Percentiles rank a stretch among this genome's conserved stretches.
Evolutionary conservation across 2,888 invertebrate genomes (phyloP).

Genomic region (Graphium colonna): DNA sequence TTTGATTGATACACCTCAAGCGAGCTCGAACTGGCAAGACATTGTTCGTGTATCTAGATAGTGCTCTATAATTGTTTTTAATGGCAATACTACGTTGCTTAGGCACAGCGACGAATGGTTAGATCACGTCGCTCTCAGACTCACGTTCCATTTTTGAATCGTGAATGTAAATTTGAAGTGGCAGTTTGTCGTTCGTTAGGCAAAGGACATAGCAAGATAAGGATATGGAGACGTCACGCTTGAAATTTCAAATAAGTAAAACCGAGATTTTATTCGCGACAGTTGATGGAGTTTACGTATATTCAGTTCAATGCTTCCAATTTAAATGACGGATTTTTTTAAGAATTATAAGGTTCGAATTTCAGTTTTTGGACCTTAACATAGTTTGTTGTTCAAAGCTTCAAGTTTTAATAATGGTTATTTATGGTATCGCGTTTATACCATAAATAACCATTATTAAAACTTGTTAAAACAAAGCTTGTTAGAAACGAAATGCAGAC

Average conservation of each 20-base stretch:
- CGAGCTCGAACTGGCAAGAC: slow-evolving; percentile 14
- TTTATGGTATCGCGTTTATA: too few species aligned
- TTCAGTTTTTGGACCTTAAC: too few species aligned
- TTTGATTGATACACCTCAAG: slow-evolving; percentile 57
- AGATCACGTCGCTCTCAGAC: not conserved
- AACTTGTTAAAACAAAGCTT: too few species aligned
- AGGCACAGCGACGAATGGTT: not conserved
- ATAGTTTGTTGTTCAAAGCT: too few species aligned
- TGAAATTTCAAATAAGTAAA: not conserved
- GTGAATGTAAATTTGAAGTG: not conserved
- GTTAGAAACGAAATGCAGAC: too few species aligned
- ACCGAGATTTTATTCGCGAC: too few species aligned
- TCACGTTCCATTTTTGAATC: slow-evolving; percentile 3
- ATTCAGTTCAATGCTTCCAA: too few species aligned
- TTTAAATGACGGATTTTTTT: too few species aligned
- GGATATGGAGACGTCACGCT: not conserved
- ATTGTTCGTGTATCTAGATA: slow-evolving; percentile 19
- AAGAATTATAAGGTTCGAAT: too few species aligned
- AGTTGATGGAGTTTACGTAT: too few species aligned
- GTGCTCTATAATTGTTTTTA: slow-evolving; percentile 14
- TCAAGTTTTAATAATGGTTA: too few species aligned
- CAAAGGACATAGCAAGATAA: not conserved
- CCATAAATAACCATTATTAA: too few species aligned
- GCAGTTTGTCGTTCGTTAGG: not conserved
- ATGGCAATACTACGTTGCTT: not conserved